Conservation (phyloP, 2,888 invertebrate genomes). For the Drosophila eohydei region DNA sequence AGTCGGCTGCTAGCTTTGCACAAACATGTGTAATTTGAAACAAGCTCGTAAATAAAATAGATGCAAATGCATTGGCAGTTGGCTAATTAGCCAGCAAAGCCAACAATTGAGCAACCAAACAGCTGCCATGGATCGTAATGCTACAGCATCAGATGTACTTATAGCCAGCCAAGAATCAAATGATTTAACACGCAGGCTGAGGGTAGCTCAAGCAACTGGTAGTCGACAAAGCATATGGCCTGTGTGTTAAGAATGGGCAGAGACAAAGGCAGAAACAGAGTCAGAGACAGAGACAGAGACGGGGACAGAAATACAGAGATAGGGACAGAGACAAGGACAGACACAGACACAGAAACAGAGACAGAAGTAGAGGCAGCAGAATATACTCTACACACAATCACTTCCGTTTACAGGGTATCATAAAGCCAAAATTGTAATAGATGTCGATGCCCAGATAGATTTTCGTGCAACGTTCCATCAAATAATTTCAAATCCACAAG, state of each 20-base stretch:
- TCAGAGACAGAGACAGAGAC: not conserved
- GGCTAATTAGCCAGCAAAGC: conserved; percentile 49
- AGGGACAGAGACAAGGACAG: not conserved
- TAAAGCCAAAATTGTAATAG: not conserved
- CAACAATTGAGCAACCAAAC: conserved; percentile 22
- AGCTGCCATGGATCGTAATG: conserved; percentile 16
- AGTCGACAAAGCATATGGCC: not conserved
- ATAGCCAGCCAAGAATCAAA: conserved; percentile 18
- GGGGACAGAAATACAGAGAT: not conserved
- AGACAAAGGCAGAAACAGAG: too few species aligned
- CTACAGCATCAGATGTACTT: conserved; percentile 19
- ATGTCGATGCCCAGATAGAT: conserved; percentile 22
- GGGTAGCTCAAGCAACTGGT: conserved; percentile 5
- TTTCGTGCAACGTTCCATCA: conserved; percentile 35
- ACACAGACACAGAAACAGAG: not conserved
- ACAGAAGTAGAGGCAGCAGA: not conserved
- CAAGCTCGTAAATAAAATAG: conserved; percentile 56
- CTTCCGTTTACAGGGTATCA: conserved; percentile 1
- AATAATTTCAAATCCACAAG: conserved; percentile 53
- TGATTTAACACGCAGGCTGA: conserved; percentile 38
- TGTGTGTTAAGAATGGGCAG: not conserved
- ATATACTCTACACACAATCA: not conserved
- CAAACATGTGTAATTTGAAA: conserved; percentile 48
- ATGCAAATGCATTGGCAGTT: conserved; percentile 54
- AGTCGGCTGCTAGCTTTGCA: conserved; percentile 28